Base-by-base conservation (phyloP, 2,888 invertebrate genomes). In the Allolobophora icterica region DNA sequence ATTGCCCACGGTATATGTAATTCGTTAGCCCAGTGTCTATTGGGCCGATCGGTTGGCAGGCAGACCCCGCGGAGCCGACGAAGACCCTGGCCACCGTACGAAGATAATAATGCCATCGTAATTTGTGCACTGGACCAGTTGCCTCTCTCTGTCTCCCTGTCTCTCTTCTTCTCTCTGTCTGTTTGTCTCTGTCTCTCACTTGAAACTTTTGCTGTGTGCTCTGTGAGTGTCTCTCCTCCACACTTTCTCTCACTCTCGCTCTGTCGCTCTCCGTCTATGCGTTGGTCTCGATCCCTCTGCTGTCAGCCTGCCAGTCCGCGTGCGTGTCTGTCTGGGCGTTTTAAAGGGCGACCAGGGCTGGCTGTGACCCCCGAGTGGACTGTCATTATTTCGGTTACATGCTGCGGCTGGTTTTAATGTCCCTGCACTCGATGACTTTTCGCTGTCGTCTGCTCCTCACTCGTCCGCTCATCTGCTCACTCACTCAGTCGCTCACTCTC, bases 391-490 rank as follows among this genome's bases (percentile, higher is more conserved):
- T 71, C 71, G 17, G 71, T 71, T 71, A 30, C 71, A 71, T 71
- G 71, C 71, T 71, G 71, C 71, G 71, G 30, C 71, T 71, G 71
- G 71, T 71, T 71, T 71, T 71, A 71, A 71, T 71, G 71, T 71
- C 71, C 71, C 4, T n/a, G 71, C 71, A 71, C 71, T 71, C 71
- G n/a, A n/a, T 71, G 71, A 71, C 71, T 71, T n/a, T 17, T 71
- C 71, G 71, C 71, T n/a, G 71, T 71, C 52, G 1, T n/a, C 71
- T 30, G 30, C 71, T n/a, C 52, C 8, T 71, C 71, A 71, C 71
- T 30, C 71, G 8, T 71, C n/a, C n/a, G 71, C 71, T 71, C 71
- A 52, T 24, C 24, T 24, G n/a, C 8, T 71, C 71, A 8, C 71
- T 71, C 71, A n/a, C 38, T 35, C 38, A 24, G 21, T 87, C 34